Evolutionary conservation across 1,140 invertebrate genomes (phyloP).

Genomic region (Melipona quadrifasciata): DNA sequence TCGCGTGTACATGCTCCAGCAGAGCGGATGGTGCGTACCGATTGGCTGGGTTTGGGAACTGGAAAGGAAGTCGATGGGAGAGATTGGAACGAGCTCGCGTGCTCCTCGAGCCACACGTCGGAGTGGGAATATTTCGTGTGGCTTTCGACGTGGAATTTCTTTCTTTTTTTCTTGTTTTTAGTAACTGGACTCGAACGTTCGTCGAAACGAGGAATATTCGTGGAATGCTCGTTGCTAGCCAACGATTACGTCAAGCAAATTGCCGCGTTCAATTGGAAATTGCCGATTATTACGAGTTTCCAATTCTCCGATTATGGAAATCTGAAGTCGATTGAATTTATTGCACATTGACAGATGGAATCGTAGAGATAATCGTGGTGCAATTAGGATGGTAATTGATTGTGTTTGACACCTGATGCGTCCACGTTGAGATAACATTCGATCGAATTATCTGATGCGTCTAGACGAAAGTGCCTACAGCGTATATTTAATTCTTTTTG

Average conservation of each 20-base stretch:
- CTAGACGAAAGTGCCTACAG: neutral
- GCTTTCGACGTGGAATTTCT: neutral
- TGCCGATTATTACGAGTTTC: neutral
- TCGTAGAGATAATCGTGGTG: neutral
- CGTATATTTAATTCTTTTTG: no score
- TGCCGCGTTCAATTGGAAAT: neutral
- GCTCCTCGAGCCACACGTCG: neutral
- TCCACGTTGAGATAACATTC: neutral
- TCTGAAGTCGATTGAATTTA: neutral
- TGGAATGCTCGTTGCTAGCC: neutral
- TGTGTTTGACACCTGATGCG: no score
- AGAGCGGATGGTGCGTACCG: neutral
- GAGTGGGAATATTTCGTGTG: neutral
- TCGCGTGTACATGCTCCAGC: neutral
- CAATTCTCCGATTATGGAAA: neutral
- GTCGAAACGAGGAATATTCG: neutral
- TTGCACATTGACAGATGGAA: neutral
- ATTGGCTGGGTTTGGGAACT: constrained; percentile 14
- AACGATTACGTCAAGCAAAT: neutral
- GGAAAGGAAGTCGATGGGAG: constrained; percentile 29
- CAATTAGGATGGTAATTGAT: neutral
- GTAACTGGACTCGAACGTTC: neutral
- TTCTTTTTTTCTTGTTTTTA: neutral
- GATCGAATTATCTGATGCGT: neutral
- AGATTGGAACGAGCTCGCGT: constrained; percentile 30